Evolutionary conservation across 2,888 invertebrate species (phyloP).

Genomic region (Eustalomyia histrio): DNA sequence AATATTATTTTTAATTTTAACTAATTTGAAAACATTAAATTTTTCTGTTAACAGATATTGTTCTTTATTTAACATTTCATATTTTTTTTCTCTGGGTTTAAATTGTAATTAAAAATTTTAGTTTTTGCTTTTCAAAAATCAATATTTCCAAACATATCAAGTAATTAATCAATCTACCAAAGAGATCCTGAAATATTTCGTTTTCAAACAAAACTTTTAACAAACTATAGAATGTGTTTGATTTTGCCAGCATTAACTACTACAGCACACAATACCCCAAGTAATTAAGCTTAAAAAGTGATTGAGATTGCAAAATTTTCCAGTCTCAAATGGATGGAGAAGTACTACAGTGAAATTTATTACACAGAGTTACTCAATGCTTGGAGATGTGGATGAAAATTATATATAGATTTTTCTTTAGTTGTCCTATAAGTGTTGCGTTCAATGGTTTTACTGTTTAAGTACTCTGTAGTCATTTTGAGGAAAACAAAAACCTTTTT

Average conservation of each 20-base stretch:
- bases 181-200: not conserved
- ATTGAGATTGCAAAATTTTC: slow-evolving; percentile 26
- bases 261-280: slow-evolving; percentile 2
- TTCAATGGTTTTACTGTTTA: too few species aligned
- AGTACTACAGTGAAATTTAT: not conserved
- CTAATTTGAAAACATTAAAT: too few species aligned
- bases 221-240: not conserved
- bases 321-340: not conserved
- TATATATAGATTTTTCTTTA: too few species aligned
- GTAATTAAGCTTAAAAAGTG: slow-evolving; percentile 42
- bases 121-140: not conserved
- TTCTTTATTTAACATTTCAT: too few species aligned
- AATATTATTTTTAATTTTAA: too few species aligned
- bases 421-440: too few species aligned
- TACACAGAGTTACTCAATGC: too few species aligned
- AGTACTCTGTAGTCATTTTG: too few species aligned
- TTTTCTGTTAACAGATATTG: too few species aligned
- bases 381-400: too few species aligned
- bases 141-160: not conserved
- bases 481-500: too few species aligned
- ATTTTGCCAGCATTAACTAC: slow-evolving; percentile 20
- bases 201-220: slow-evolving; percentile 22
- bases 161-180: not conserved
- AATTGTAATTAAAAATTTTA: not conserved
- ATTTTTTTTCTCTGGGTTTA: too few species aligned